Evolutionary conservation across 2,797 vertebrate genomes (phyloP), one percentile per base, ranked within the genome.

Genomic region (Glyptemys insculpta): DNA sequence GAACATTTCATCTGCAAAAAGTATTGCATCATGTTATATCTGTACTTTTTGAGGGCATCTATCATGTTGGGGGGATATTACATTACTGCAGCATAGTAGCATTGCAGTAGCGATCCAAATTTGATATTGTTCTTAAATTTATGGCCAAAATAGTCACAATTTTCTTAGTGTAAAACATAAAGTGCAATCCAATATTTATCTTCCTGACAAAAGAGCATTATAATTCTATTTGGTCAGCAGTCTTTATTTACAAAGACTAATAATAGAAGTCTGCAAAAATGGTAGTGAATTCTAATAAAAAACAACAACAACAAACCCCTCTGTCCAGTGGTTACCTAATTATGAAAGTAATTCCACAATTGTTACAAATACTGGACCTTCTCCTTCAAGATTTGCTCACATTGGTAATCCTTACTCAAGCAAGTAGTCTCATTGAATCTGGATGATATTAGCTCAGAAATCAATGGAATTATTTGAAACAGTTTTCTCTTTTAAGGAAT

Each of bases 101-200:
- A 91, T 85, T 94, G 53, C 52, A 88, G 83, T 50, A 91, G 25
- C 49, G 86, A 91, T 93, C 50, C 76, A 96, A 83, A 94, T 94
- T 92, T 94, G 56, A 83, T 91, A 90, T 21, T 89, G 91, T 97
- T 92, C 86, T 54, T 96, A 1, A 91, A 97, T 97, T 97, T 96
- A 95, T 92, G 82, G 88, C 79, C 79, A 94, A 97, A 97, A 95
- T 87, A 95, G 86, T 76, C 92, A 89, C 50, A 96, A 96, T 95
- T 96, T 95, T 94, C 83, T 92, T 90, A 86, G 80, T 53, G 41
- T 95, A 95, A 96, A 94, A 90, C 92, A 91, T 50, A 31, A 94
- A 94, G 31, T 92, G 59, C 86, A 96, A 97, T 91, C 85, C 95
- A 93, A 86, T 97, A 89, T 97, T 97, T 97, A 89, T 96, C 27